Evolutionary conservation across 2,113 vertebrate species (phyloP).

Genomic region (Emydocephalus ijimae): DNA sequence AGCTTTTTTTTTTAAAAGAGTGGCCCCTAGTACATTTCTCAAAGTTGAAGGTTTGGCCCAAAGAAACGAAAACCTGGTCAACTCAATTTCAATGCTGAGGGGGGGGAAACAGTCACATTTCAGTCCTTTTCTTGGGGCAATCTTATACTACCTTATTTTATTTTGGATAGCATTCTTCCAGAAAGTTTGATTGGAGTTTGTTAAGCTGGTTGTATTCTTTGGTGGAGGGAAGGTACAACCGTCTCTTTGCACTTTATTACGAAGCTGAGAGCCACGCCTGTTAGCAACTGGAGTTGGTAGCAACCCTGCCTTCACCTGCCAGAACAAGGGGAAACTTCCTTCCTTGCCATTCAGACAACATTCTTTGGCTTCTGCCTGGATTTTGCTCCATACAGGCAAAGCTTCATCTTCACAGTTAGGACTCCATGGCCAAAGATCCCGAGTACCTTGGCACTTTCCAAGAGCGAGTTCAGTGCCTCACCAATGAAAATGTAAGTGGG

Average conservation of each 20-base stretch:
- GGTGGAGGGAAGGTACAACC: accelerated
- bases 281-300: slow-evolving; percentile 62
- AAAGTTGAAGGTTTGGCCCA: not conserved
- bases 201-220: not conserved
- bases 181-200: not conserved
- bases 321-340: not conserved
- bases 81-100: not conserved
- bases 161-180: not conserved
- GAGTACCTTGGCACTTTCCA: slow-evolving; percentile 4
- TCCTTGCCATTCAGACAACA: not conserved
- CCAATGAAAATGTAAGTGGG: slow-evolving; percentile 50
- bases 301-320: slow-evolving; percentile 32
- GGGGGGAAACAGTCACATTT: not conserved
- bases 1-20: not conserved
- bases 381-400: not conserved
- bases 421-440: slow-evolving; percentile 18
- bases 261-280: not conserved
- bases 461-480: slow-evolving; percentile 44
- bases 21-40: not conserved
- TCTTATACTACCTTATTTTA: not conserved
- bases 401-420: accelerated
- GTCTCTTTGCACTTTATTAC: slow-evolving; percentile 20
- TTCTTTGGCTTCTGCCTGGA: not conserved
- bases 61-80: not conserved
- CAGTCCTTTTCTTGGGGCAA: not conserved